phyloP scores from a whole-genome alignment of 2,113 vertebrate genomes.

The Alligator sinensis region DNA sequence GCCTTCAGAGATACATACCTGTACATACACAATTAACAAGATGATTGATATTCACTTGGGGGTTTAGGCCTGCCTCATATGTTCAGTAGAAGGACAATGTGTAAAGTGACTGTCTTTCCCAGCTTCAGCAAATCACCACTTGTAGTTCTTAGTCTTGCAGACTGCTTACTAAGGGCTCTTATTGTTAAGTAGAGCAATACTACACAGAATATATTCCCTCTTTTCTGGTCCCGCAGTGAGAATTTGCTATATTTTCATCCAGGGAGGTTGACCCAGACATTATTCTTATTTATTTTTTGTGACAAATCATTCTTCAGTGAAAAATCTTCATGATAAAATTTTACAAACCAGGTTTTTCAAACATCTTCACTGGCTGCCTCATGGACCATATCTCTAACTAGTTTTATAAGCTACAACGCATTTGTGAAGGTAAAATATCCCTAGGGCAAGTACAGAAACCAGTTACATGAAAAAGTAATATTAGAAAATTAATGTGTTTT shows the following conservation, averaged over 20 bases:
- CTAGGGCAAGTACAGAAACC: not conserved
- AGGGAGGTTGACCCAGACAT: not conserved
- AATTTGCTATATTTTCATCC: not conserved
- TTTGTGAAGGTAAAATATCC: not conserved
- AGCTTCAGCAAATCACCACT: not conserved
- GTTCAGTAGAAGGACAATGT: not conserved
- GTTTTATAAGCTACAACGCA: not conserved
- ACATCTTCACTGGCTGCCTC: not conserved
- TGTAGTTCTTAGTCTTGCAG: fast-evolving
- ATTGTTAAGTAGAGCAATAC: not conserved
- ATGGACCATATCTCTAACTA: not conserved
- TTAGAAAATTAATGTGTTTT: not conserved
- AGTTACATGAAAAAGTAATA: not conserved
- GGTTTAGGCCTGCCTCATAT: not conserved
- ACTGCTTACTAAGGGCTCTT: not conserved
- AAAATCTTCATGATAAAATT: not conserved
- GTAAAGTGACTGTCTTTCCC: not conserved
- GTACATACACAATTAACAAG: not conserved
- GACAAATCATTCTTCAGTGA: too few species aligned
- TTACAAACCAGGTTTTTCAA: constrained; percentile 22
- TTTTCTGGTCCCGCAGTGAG: not conserved
- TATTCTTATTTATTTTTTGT: not conserved
- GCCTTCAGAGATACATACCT: too few species aligned
- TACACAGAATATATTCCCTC: not conserved
- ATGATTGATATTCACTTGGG: not conserved